Conservation (phyloP, 2,888 invertebrate genomes). For the Salpingus planirostris region DNA sequence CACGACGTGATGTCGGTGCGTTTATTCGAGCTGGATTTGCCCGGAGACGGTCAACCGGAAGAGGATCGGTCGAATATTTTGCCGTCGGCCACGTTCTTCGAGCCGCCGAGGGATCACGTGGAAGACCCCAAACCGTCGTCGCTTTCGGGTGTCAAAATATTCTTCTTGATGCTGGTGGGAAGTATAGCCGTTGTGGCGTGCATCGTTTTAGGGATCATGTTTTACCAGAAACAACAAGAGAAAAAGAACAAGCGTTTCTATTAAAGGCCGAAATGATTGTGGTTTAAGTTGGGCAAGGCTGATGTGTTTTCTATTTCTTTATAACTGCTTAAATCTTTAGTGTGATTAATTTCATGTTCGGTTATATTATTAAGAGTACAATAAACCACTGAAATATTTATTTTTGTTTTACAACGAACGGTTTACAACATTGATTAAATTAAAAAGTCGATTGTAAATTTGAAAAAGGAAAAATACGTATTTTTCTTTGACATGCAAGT, state of each 20-base stretch:
- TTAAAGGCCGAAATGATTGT: too few species aligned
- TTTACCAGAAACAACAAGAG: constrained; percentile 88
- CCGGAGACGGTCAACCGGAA: constrained; percentile 53
- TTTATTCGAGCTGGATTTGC: constrained; percentile 82
- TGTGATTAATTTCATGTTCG: too few species aligned
- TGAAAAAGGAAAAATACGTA: too few species aligned
- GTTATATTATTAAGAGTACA: too few species aligned
- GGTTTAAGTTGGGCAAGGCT: too few species aligned
- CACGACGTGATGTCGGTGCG: constrained; percentile 91
- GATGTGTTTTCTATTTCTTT: too few species aligned
- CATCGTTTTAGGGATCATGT: constrained; percentile 82
- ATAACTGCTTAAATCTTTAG: too few species aligned
- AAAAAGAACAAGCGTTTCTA: constrained; percentile 82
- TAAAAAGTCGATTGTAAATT: too few species aligned
- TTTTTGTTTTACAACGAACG: too few species aligned
- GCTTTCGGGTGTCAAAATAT: constrained; percentile 84
- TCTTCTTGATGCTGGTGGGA: constrained; percentile 76
- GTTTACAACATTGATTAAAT: too few species aligned
- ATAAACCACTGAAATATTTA: too few species aligned
- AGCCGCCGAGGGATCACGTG: constrained; percentile 83
- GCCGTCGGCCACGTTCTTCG: constrained; percentile 83
- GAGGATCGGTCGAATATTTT: constrained; percentile 75
- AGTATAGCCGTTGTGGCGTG: constrained; percentile 75
- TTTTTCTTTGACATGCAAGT: too few species aligned
- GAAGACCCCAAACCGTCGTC: constrained; percentile 80